Base-by-base conservation (phyloP, 2,797 vertebrate genomes). In the Pempheris klunzingeri region DNA sequence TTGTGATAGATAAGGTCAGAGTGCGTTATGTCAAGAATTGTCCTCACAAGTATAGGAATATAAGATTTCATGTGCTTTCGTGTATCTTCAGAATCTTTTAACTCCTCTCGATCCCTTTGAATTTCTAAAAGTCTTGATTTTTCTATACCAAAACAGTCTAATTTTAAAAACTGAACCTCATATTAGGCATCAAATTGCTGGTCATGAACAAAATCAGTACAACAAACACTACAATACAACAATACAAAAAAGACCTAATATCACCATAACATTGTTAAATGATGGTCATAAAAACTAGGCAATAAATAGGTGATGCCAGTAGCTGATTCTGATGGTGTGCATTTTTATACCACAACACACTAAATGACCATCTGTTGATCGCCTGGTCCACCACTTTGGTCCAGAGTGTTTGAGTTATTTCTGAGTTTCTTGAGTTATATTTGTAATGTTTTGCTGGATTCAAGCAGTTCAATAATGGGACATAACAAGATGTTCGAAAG, bases 81-180 rank as follows among this genome's bases (percentile, higher is more conserved):
- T n/a, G n/a, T n/a, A n/a, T n/a, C n/a, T n/a, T n/a, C n/a, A n/a
- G n/a, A n/a, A n/a, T n/a, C n/a, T n/a, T n/a, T n/a, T n/a, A n/a
- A n/a, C n/a, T n/a, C n/a, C n/a, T 65, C 60, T 71, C 20, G 2
- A 47, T 55, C 55, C 22, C 15, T 59, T 64, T 39, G 11, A n/a
- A 17, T 26, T 20, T 36, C 17, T 28, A 30, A 2, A 55, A 20
- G 8, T 26, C 32, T 13, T 39, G 9, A 49, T 41, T 41, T 47
- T 43, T 24, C 7, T 7, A n/a, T 13, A 11, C 12, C 30, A 3
- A 44, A 44, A 68, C 26, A 32, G 6, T 36, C 6, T 57, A 38
- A 22, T 14, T 57, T 3, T 11, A 5, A 28, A 60, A 61, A 12
- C 44, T 47, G 14, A 47, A 36, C n/a, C 9, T 12, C 7, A 47